Base-by-base conservation (phyloP, 1,140 invertebrate species). In the Chelonus insularis region DNA sequence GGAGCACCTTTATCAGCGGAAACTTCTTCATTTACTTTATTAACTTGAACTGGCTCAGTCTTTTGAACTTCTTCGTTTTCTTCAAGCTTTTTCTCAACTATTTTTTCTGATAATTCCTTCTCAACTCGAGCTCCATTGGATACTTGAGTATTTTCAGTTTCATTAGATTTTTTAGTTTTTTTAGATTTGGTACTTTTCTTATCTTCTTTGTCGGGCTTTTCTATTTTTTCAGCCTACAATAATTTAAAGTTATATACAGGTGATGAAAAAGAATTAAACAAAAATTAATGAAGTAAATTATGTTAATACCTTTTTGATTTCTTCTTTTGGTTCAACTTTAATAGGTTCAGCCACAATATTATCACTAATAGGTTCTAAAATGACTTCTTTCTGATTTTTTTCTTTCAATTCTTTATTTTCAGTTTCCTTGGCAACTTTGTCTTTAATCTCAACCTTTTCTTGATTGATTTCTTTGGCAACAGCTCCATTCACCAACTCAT, bases 381-480 rank as follows among this genome's bases (percentile, higher is more conserved):
- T 66, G 29, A 81, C 71, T 32, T 78, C 77, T 45, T 78, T 74
- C 29, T 79, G 70, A 47, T 80, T 73, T 48, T 82, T 80, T 56
- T 84, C 82, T 45, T 80, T 80, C 11, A 84, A 65, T 63, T 84
- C 80, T 61, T 84, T 81, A 63, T 84, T 82, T 47, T 83, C 79
- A 11, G 76, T 80, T 60, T 84, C 83, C 58, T 84, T 84, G 20
- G 75, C 76, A 34, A 75, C 69, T 67, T 84, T 84, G 59, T 85
- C 83, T 57, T 80, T 84, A 29, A 81, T 74, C 48, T 80, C 79
- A 7, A 57, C 47, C 57, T 84, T 85, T 1, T 76, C 63, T 34
- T 77, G 75, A 25, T 84, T 82, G 29, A 79, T 84, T 70, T 73
- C 70, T 23, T 69, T 71, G 4, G 55, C 62, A 39, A 70, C 25